A percentile compares a stretch with the other conserved stretches of the same genome.
Evolutionary conservation across 2,888 invertebrate species (phyloP).

Genomic region (Heliconius hortense): DNA sequence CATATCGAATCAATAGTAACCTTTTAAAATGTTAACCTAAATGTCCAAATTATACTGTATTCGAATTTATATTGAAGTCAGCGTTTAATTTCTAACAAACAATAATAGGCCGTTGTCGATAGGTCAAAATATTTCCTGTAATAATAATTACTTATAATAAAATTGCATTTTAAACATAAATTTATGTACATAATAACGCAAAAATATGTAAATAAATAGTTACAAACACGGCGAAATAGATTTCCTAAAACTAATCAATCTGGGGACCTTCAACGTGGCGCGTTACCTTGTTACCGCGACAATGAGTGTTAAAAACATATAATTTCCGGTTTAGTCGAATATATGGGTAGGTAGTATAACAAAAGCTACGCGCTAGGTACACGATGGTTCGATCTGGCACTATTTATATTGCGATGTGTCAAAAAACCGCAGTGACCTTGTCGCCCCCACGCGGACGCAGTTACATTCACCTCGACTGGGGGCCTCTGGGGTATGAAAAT

Average conservation of each 20-base stretch:
- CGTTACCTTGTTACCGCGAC: slow-evolving; percentile 61
- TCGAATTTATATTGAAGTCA: neutral
- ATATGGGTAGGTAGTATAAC: slow-evolving; percentile 45
- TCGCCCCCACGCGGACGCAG: slow-evolving; percentile 75
- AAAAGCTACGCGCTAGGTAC: slow-evolving; percentile 59
- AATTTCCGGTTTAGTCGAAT: slow-evolving; percentile 68
- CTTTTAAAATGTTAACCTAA: too few relatives aligned
- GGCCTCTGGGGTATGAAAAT: slow-evolving; percentile 64
- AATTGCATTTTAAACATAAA: neutral
- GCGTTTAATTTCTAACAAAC: neutral
- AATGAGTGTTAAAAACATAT: slow-evolving; percentile 71
- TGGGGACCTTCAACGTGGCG: slow-evolving; percentile 56
- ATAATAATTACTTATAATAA: neutral
- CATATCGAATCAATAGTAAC: too few relatives aligned
- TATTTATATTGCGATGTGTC: slow-evolving; percentile 76
- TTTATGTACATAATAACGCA: neutral
- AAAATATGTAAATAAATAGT: neutral
- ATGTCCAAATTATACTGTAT: neutral
- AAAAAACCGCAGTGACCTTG: slow-evolving; percentile 80
- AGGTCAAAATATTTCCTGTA: slow-evolving; percentile 5
- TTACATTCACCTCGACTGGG: slow-evolving; percentile 80
- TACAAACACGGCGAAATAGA: neutral
- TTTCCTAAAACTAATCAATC: slow-evolving; percentile 38
- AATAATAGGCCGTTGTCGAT: neutral
- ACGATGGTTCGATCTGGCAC: slow-evolving; percentile 62